A percentile compares a stretch with the other conserved stretches of the same genome.
Evolutionary conservation across 2,113 vertebrate genomes (phyloP).

Genomic region (Xiphophorus couchianus): DNA sequence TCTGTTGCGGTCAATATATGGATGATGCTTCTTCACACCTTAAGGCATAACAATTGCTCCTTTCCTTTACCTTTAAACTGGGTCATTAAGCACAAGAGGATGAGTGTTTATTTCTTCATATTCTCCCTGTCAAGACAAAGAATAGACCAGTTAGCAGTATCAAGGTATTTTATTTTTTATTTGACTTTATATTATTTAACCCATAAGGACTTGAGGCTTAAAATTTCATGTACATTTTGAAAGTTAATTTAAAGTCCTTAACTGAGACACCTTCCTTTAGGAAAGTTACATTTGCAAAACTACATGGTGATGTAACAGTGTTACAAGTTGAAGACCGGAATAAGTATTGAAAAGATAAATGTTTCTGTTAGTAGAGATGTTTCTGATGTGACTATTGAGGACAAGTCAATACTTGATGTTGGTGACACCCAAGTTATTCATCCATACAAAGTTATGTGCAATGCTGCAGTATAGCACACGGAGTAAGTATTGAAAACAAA

Average conservation of each 20-base stretch:
- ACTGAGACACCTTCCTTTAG: no score
- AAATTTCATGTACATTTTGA: background rate
- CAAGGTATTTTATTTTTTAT: background rate
- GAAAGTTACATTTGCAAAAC: no score
- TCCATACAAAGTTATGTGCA: no score
- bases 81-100: conserved; percentile 42
- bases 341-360: background rate
- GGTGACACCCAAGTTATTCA: no score
- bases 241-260: no score
- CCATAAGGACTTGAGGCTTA: no score
- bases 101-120: conserved; percentile 22
- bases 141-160: background rate
- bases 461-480: no score
- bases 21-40: conserved; percentile 62
- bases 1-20: conserved; percentile 61
- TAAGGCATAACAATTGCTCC: conserved; percentile 57
- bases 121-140: conserved; percentile 1
- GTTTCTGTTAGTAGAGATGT: background rate
- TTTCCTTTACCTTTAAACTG: conserved; percentile 52
- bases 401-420: no score
- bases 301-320: background rate
- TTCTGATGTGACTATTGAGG: background rate
- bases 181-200: background rate
- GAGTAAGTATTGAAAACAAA: no score
- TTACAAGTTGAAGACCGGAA: background rate